Evolutionary conservation across 2,888 invertebrate species (phyloP).

Genomic region (Lasioglossum marginatum): DNA sequence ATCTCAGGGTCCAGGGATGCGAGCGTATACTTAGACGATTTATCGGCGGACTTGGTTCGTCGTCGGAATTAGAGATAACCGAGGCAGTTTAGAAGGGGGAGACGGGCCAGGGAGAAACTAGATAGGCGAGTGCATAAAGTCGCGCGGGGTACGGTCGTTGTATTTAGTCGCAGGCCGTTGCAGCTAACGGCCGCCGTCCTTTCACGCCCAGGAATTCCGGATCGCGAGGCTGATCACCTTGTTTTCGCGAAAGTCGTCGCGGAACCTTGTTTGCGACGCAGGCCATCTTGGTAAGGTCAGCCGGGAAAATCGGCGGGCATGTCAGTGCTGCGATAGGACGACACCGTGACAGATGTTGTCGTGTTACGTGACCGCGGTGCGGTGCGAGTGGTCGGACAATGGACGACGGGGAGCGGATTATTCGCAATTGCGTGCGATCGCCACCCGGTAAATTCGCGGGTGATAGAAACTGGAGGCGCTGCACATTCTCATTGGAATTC

Average conservation of each 20-base stretch:
- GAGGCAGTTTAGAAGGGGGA: neutral
- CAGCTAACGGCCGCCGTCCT: conserved; percentile 68
- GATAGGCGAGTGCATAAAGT: neutral
- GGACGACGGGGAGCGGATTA: conserved; percentile 37
- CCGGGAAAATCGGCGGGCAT: neutral
- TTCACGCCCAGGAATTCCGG: conserved; percentile 76
- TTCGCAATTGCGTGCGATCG: conserved; percentile 43
- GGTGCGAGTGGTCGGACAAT: conserved; percentile 74
- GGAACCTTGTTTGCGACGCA: neutral
- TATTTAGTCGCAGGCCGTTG: conserved; percentile 47
- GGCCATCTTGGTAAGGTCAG: neutral
- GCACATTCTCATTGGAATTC: neutral
- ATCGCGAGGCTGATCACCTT: conserved; percentile 68
- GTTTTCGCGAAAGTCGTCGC: conserved; percentile 40
- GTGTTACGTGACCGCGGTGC: conserved; percentile 77
- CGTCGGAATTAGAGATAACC: conserved; percentile 27
- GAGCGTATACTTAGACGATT: neutral
- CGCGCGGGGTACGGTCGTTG: neutral
- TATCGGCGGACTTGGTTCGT: conserved; percentile 5
- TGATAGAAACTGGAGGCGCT: neutral
- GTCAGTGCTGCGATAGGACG: neutral
- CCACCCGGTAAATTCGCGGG: conserved; percentile 41
- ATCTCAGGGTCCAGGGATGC: neutral
- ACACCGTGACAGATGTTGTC: conserved; percentile 69
- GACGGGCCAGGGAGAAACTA: neutral